A percentile compares a stretch with the other conserved stretches of the same genome.
Evolutionary conservation across 2,888 invertebrate species (phyloP).

Genomic region (Lithophane semibrunnea): DNA sequence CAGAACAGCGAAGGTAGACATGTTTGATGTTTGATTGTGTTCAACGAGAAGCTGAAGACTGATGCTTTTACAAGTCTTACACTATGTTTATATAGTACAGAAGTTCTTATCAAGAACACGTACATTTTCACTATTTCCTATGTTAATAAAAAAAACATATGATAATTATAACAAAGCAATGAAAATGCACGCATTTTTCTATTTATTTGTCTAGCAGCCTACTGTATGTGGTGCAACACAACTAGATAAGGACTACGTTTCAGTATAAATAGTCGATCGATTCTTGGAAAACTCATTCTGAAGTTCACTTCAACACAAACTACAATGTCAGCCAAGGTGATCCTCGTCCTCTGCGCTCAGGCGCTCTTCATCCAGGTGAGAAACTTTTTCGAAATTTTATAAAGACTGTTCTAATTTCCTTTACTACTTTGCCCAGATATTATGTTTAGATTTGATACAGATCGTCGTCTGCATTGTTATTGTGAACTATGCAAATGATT

Average conservation of each 20-base stretch:
- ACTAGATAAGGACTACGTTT: neutral
- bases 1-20: neutral
- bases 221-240: neutral
- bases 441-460: too few relatives aligned
- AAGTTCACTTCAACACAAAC: neutral
- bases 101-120: neutral
- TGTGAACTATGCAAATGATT: too few relatives aligned
- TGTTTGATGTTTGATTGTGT: neutral
- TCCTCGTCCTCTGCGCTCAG: slow-evolving; percentile 27
- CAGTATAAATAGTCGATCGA: neutral
- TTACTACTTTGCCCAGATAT: too few relatives aligned
- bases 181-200: neutral
- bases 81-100: neutral
- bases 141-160: too few relatives aligned
- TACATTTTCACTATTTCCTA: neutral
- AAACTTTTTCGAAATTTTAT: neutral
- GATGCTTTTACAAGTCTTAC: neutral
- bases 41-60: slow-evolving; percentile 29
- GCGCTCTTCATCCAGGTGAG: slow-evolving; percentile 32
- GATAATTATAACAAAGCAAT: neutral
- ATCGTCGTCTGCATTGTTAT: too few relatives aligned
- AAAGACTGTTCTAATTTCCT: too few relatives aligned
- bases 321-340: slow-evolving; percentile 26
- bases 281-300: neutral
- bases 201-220: too few relatives aligned